These are phyloP conservation scores for Piaya cayana DNA, from an alignment of 2,113 vertebrate genomes.

Conservation along the genomic window DNA sequence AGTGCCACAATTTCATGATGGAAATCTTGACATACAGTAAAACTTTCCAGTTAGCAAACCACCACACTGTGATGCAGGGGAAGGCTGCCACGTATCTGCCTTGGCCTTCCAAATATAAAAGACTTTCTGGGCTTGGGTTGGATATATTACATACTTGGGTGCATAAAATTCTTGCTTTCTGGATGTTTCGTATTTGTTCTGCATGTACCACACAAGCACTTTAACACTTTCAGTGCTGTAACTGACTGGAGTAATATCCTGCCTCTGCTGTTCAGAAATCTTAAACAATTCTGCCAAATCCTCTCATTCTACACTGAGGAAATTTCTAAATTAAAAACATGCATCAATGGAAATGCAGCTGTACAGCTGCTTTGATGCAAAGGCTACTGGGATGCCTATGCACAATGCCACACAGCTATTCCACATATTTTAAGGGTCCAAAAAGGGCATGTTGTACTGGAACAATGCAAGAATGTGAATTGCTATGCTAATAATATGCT, in stretches of 20 bases:
- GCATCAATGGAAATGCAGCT: neutral
- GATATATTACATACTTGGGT: neutral
- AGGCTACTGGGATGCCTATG: neutral
- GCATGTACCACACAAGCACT: neutral
- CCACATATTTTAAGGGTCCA: no score
- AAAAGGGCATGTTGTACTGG: neutral
- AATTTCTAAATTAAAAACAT: neutral
- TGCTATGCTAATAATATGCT: neutral
- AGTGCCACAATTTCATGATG: neutral
- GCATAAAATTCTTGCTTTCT: neutral
- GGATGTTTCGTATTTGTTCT: neutral
- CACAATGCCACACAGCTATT: neutral
- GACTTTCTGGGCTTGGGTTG: neutral
- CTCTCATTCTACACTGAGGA: neutral
- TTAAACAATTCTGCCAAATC: neutral
- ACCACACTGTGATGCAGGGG: rapidly evolving
- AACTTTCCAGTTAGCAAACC: neutral
- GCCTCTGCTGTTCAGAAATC: neutral
- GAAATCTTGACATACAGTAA: neutral
- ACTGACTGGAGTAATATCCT: neutral
- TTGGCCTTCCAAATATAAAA: neutral
- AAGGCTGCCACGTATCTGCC: neutral
- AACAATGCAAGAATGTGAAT: neutral
- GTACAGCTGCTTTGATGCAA: neutral
- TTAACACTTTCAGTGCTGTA: neutral